A percentile compares a stretch with the other conserved stretches of the same genome.
Conservation (phyloP, 2,888 invertebrate genomes). For the Blastobasis lacticolella region DNA sequence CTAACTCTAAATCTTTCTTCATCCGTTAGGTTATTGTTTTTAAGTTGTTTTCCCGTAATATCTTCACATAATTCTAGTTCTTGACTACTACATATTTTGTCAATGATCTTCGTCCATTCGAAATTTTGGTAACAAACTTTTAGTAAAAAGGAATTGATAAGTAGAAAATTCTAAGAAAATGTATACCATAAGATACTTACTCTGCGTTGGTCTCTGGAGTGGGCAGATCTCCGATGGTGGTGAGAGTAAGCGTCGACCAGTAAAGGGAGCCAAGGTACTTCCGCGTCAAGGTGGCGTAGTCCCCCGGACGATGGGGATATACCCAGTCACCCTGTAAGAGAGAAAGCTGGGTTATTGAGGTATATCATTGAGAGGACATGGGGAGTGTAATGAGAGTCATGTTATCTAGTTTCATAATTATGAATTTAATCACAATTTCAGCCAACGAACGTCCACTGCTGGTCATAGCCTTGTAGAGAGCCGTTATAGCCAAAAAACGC, state of each 20-base stretch:
- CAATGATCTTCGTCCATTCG: too few species aligned
- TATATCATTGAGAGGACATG: neutral
- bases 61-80: too few species aligned
- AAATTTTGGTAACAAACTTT: too few species aligned
- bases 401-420: neutral
- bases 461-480: too few species aligned
- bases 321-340: conserved; percentile 87
- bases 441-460: too few species aligned
- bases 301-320: conserved; percentile 89
- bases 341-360: neutral
- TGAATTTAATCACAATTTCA: neutral
- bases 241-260: conserved; percentile 96
- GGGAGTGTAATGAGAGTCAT: neutral
- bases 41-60: too few species aligned
- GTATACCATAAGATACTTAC: conserved; percentile 77
- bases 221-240: conserved; percentile 96
- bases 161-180: too few species aligned
- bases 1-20: too few species aligned
- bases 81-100: too few species aligned
- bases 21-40: too few species aligned
- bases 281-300: conserved; percentile 90
- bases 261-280: conserved; percentile 96
- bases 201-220: conserved; percentile 97
- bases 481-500: too few species aligned
- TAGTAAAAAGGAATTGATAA: too few species aligned